Evolutionary conservation across 1,140 invertebrate genomes (phyloP).

Genomic region (Ceratina calcarata): DNA sequence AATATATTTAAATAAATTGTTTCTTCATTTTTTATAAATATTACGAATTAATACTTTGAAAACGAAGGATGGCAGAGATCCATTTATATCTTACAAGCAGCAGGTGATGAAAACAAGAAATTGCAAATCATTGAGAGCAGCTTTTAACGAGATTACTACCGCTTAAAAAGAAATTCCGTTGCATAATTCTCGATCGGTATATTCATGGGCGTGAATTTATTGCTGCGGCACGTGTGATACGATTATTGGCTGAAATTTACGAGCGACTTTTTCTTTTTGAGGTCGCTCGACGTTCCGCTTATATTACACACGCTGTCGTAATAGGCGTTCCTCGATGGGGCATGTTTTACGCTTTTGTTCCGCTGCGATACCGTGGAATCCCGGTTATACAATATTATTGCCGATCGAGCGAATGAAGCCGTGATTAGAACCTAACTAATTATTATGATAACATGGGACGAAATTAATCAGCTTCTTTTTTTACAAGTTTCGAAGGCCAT

Average conservation of each 20-base stretch:
- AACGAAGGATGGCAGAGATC: too few species aligned
- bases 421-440: slow-evolving; percentile 1
- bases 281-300: background rate
- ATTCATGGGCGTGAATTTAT: slow-evolving; percentile 10
- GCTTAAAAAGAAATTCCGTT: slow-evolving; percentile 15
- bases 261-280: background rate
- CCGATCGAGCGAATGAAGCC: background rate
- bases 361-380: background rate
- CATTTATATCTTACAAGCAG: background rate
- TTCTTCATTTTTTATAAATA: too few species aligned
- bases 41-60: too few species aligned
- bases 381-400: background rate
- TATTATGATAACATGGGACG: background rate
- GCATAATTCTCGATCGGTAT: slow-evolving; percentile 22
- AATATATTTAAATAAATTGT: too few species aligned
- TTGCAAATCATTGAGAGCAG: slow-evolving; percentile 15
- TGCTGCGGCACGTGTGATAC: background rate
- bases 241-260: slow-evolving; percentile 4
- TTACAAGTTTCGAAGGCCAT: too few species aligned
- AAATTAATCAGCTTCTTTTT: background rate
- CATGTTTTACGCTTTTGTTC: slow-evolving; percentile 9
- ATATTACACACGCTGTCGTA: background rate
- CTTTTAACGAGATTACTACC: slow-evolving; percentile 12
- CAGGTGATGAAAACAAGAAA: slow-evolving; percentile 8
- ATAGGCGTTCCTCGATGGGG: background rate